Evolutionary conservation across 2,797 vertebrate species (phyloP), one percentile per base, ranked within the genome.

Genomic region (Tapera naevia): DNA sequence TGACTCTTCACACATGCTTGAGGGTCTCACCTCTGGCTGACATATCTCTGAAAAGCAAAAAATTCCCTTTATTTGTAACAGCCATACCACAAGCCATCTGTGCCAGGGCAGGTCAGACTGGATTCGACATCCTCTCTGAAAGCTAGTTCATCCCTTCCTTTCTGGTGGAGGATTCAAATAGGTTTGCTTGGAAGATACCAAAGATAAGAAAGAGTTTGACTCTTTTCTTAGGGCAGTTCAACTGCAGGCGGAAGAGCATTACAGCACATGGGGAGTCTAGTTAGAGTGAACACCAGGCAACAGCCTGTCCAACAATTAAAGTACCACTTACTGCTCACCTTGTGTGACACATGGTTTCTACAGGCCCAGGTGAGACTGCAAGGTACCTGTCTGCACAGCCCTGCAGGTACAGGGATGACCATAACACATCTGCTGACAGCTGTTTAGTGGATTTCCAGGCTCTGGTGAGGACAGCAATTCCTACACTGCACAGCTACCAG

Each of bases 381-480:
- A 53, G 32, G 57, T 62, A 35, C 58, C 51, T 80, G 14, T 32
- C 56, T 83, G 62, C 48, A 67, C 15, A 11, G 1, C 28, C 53
- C 69, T 53, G 48, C 33, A 64, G 17, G 10, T 28, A 7, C 11
- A 64, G 61, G 32, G 45, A 54, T 16, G 53, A 35, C 37, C 11
- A 5, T 9, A 45, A 45, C 27, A 71, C 37, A 41, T 37, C 50
- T 45, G 41, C 35, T 73, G 1, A 1, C 15, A 64, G 48, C n/a
- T 46, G 50, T 74, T 67, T 51, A 51, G 64, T 35, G 53, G 27
- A n/a, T 43, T 73, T 83, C 45, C 64, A 70, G 21, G 58, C 57
- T 89, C 61, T 5, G 15, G 7, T 0, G 1, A 57, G n/a, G 74
- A 57, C n/a, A 81, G 22, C 0, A 0, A n/a, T 50, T 92, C 91